Evolutionary conservation across 2,888 invertebrate genomes (phyloP), one percentile per base, ranked within the genome.

Genomic region (Choreutis nemorana): DNA sequence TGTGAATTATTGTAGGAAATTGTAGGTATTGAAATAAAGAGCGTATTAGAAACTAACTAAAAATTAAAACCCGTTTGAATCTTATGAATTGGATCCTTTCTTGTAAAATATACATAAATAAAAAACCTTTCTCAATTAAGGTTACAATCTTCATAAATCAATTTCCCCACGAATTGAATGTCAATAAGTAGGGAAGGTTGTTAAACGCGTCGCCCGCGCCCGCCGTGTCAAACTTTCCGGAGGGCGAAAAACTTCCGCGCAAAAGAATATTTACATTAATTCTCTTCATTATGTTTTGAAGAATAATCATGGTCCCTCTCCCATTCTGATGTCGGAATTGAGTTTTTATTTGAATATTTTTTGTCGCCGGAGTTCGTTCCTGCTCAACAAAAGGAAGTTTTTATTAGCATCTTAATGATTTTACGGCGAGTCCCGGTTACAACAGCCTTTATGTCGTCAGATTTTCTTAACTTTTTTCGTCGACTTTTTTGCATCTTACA

Each of bases 321-420:
- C 64, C 67, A 52, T 63, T 67, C 68, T 64, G 60, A 63, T 68
- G 55, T 65, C 64, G 60, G 73, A 66, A 77, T 77, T 66, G 79
- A 73, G 75, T 75, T 79, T 78, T 79, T 78, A 78, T 79, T 80
- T 78, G 80, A 80, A 75, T 77, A 75, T 75, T 75, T 75, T 66
- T 71, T 67, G 48, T 39, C 56, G 55, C 52, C 59, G 43, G 57
- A 67, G 71, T 73, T 67, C 70, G 67, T 65, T 70, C 66, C 71
- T 64, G 70, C 53, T 63, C 61, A 58, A 77, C 77, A 77, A 77
- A 77, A 78, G 78, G 73, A 79, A 78, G 79, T 78, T 80, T 79
- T 79, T 80, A 80, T 79, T 79, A 79, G 80, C 80, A 79, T 80
- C 80, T 79, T 80, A 80, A 80, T 80, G 80, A 80, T 80, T 80